A percentile compares a stretch with the other conserved stretches of the same genome.
phyloP scores from a whole-genome alignment of 2,888 invertebrate species.

The Synergus japonicus region DNA sequence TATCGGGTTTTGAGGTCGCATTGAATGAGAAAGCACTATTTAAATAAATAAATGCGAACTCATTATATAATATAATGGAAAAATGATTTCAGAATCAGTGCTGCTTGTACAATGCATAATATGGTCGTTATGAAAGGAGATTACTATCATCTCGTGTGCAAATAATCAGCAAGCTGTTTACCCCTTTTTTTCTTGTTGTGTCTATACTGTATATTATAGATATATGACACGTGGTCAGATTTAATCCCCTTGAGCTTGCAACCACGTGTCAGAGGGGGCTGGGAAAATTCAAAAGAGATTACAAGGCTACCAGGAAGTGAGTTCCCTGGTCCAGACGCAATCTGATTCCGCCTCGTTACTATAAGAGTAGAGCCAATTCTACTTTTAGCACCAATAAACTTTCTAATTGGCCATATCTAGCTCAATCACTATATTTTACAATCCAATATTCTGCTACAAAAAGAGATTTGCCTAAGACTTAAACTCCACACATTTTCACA shows the following conservation, averaged over 20 bases:
- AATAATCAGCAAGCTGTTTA: constrained; percentile 26
- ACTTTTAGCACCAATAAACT: constrained; percentile 30
- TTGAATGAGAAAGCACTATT: neutral
- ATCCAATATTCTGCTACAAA: neutral
- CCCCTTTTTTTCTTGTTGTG: neutral
- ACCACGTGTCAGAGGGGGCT: constrained; percentile 37
- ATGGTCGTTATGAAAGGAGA: constrained; percentile 23
- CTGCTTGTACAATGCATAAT: constrained; percentile 21
- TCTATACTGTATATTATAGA: neutral
- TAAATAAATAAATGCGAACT: neutral
- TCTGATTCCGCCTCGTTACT: constrained; percentile 11
- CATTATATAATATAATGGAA: neutral
- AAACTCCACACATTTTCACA: no score
- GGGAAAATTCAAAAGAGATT: constrained; percentile 26
- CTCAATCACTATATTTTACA: neutral
- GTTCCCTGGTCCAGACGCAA: constrained; percentile 23
- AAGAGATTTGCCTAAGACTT: neutral
- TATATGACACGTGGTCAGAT: constrained; percentile 13
- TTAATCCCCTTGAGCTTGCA: constrained; percentile 32
- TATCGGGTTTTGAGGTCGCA: neutral
- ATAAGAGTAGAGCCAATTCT: constrained; percentile 31
- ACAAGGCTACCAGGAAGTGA: constrained; percentile 34
- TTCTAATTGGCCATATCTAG: constrained; percentile 14
- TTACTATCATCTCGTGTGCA: constrained; percentile 21
- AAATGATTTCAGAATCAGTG: neutral